These are phyloP conservation scores for Phylloscopus trochilus DNA, from an alignment of 2,113 vertebrate species.

Conservation along the genomic window DNA sequence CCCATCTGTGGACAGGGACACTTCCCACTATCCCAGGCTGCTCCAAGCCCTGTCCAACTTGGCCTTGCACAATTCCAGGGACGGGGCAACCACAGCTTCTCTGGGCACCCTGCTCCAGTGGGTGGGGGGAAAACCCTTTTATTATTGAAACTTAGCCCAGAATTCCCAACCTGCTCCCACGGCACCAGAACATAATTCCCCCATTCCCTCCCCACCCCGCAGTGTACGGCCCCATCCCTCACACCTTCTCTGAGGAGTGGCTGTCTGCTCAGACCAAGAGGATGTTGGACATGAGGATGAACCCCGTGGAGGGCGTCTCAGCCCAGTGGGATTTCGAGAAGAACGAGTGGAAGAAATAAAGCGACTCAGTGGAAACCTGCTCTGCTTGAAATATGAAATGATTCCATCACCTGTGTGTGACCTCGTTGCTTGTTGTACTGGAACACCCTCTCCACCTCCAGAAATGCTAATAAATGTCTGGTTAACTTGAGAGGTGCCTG, in stretches of 20 bases:
- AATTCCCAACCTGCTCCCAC: accelerated
- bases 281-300: constrained; percentile 90
- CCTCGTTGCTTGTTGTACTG: constrained; percentile 73
- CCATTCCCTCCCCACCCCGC: neutral
- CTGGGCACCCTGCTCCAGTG: neutral
- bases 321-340: constrained; percentile 94
- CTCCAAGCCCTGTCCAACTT: neutral
- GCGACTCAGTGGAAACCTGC: neutral
- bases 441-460: constrained; percentile 73
- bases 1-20: neutral
- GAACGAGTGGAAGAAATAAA: constrained; percentile 94
- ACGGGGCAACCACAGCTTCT: neutral
- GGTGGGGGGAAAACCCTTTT: neutral
- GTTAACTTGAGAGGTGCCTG: constrained; percentile 45
- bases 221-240: constrained; percentile 87
- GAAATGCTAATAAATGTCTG: constrained; percentile 80
- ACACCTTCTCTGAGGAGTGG: constrained; percentile 83
- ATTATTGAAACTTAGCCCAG: neutral
- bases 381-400: neutral
- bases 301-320: constrained; percentile 84
- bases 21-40: neutral
- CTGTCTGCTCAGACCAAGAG: constrained; percentile 85
- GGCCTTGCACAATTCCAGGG: neutral
- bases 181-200: accelerated
- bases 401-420: constrained; percentile 42